Evolutionary conservation across 2,797 vertebrate species (phyloP), one percentile per base, ranked within the genome.

Genomic region (Sciaenops ocellatus): DNA sequence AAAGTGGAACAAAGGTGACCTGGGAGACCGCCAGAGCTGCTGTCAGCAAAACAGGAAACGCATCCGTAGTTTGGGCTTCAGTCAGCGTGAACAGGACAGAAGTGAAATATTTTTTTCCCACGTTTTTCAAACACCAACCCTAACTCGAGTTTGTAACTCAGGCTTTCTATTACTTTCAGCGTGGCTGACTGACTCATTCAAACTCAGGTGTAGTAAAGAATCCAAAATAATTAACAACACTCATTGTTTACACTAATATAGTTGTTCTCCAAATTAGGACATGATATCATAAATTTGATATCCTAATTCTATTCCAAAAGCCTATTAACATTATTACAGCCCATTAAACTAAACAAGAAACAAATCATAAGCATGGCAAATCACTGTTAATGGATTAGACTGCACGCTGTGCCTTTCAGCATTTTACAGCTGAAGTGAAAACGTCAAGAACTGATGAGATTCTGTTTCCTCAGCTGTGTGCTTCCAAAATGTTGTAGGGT

Each of bases 281-380:
- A 51, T 56, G 3, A 75, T 62, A 51, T 55, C 38, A 71, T 71
- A 15, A 73, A 73, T 72, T 48, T 56, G 38, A 67, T 11, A 68
- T 73, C 34, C 34, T 38, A 38, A 69, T 56, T 79, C 24, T 76
- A 44, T 71, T 76, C 50, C 46, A 54, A 65, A 76, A 81, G 67
- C n/a, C 11, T 57, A 62, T 82, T 87, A 81, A 68, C 62, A 22
- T 70, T 57, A 80, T 84, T 84, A 73, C 44, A 66, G 66, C 65
- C 74, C 68, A 64, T 82, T 81, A 78, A 80, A 78, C 34, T 55
- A 71, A 78, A 69, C 69, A 89, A 69, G 61, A 72, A 55, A 47
- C 62, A 73, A 73, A 76, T 84, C 78, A 82, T 24, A 76, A 78
- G 66, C 76, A 59, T 81, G 60, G 67, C 51, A 60, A 66, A 86